Evolutionary conservation across 2,888 invertebrate genomes (phyloP).

Genomic region (Aphidius colemani): DNA sequence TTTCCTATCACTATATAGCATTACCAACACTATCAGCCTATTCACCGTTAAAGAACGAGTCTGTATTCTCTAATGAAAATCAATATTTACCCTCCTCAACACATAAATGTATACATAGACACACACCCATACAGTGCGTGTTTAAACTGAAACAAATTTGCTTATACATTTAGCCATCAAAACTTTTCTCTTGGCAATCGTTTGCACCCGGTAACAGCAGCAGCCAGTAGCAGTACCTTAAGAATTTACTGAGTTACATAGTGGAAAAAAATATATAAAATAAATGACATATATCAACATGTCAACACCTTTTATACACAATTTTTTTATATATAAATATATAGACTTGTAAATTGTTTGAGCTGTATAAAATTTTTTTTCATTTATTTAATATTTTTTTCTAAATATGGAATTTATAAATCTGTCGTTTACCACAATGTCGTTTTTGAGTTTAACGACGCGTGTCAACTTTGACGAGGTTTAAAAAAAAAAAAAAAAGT

Average conservation of each 20-base stretch:
- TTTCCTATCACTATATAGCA: too few species aligned
- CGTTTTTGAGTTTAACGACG: conserved; percentile 30
- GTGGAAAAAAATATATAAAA: too few species aligned
- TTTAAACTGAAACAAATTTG: background rate
- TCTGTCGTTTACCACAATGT: conserved; percentile 26
- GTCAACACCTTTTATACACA: conserved; percentile 12
- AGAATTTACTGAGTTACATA: too few species aligned
- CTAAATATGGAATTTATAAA: conserved; percentile 24
- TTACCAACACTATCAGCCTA: too few species aligned
- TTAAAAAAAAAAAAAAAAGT: background rate
- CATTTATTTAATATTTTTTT: conserved; percentile 14
- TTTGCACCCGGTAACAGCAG: too few species aligned
- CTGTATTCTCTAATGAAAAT: too few species aligned
- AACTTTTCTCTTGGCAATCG: too few species aligned
- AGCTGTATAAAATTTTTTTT: too few species aligned
- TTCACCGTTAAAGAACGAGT: too few species aligned
- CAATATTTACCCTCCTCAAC: too few species aligned
- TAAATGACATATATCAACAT: background rate
- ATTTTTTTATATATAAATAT: background rate
- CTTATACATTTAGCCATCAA: background rate
- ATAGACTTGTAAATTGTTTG: too few species aligned
- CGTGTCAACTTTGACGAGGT: conserved; percentile 13
- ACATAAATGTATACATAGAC: background rate
- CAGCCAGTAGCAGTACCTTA: too few species aligned
- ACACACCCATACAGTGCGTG: background rate